These are phyloP conservation scores for Mixornis gularis DNA, from an alignment of 2,113 vertebrate species.

Conservation along the genomic window DNA sequence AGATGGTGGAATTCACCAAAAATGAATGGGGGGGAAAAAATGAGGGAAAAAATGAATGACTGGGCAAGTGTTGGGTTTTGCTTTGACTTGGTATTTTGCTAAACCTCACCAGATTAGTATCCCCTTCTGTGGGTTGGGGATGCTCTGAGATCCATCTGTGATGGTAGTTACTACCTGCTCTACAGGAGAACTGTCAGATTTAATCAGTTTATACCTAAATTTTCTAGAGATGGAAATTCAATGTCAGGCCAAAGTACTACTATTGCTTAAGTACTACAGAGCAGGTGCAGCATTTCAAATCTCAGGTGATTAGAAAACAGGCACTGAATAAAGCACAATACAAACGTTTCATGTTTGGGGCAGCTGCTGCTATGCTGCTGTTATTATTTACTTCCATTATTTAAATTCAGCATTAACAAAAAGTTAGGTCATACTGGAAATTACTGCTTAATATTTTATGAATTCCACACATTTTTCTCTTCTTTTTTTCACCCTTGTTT, in stretches of 20 bases:
- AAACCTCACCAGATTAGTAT: not conserved
- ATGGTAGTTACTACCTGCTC: not conserved
- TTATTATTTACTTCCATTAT: constrained; percentile 8
- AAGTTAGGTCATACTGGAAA: not conserved
- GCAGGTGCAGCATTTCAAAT: not conserved
- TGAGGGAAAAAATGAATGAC: not conserved
- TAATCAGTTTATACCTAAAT: not conserved
- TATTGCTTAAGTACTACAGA: not conserved
- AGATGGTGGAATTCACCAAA: not conserved
- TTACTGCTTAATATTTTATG: not conserved
- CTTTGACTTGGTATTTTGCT: not conserved
- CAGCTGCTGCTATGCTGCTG: not conserved
- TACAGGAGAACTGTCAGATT: constrained; percentile 11
- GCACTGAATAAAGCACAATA: not conserved
- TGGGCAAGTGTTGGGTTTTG: not conserved
- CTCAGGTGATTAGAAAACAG: not conserved
- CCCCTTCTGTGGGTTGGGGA: not conserved
- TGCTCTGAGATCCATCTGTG: not conserved
- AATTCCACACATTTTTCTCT: accelerated
- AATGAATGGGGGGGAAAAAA: too few species aligned
- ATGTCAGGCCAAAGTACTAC: not conserved
- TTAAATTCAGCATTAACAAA: not conserved
- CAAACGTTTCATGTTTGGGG: not conserved
- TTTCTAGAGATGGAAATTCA: not conserved
- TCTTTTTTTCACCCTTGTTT: not conserved